Conservation (phyloP, 2,888 invertebrate species). For the Anticlea derivata region DNA sequence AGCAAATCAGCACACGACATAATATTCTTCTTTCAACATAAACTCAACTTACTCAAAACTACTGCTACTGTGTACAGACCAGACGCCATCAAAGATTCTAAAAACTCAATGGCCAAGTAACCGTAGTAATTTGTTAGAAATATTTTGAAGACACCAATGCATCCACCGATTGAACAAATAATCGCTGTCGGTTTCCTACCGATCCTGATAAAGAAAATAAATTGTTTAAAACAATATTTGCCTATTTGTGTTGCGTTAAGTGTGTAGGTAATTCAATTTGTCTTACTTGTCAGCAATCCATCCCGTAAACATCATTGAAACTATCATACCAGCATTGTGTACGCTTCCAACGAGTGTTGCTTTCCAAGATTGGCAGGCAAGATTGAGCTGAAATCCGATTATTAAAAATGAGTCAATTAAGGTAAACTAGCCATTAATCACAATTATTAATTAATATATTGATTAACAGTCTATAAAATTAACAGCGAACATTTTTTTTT, state of each 20-base stretch:
- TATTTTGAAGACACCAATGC: constrained; percentile 61
- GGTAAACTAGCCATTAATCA: no score
- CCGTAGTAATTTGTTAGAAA: constrained; percentile 56
- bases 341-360: constrained; percentile 81
- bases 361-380: constrained; percentile 77
- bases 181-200: constrained; percentile 68
- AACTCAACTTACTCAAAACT: constrained; percentile 58
- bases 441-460: no score
- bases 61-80: constrained; percentile 68
- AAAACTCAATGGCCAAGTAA: constrained; percentile 61
- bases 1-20: no score
- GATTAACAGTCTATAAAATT: no score
- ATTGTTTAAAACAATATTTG: not conserved
- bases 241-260: no score
- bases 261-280: no score
- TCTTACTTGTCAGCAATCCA: constrained; percentile 84
- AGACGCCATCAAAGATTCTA: constrained; percentile 64
- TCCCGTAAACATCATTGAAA: constrained; percentile 84
- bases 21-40: not conserved
- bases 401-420: no score
- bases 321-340: constrained; percentile 86
- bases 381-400: constrained; percentile 56
- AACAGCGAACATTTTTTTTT: no score
- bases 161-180: constrained; percentile 61
- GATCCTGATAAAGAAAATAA: constrained; percentile 45